phyloP scores from a whole-genome alignment of 2,113 vertebrate genomes.

The Chloropsis hardwickii region DNA sequence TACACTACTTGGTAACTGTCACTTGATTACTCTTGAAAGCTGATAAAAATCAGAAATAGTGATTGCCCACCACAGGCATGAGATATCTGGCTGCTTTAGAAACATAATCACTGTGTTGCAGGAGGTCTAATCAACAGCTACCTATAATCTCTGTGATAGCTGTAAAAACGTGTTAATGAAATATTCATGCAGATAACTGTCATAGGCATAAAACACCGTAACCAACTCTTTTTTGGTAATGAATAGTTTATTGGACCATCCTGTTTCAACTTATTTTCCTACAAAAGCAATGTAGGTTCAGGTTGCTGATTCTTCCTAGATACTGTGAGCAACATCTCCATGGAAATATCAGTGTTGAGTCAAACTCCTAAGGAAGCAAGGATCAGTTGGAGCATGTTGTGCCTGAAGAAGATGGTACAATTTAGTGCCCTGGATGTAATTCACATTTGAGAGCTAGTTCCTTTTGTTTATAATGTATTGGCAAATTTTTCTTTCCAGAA shows the following conservation, averaged over 20 bases:
- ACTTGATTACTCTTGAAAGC: constrained; percentile 53
- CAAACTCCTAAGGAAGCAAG: background rate
- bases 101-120: constrained; percentile 49
- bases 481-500: background rate
- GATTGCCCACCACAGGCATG: constrained; percentile 53
- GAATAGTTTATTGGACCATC: background rate
- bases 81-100: constrained; percentile 11
- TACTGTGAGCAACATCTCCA: background rate
- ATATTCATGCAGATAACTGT: constrained; percentile 47
- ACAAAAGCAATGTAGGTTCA: background rate
- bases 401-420: background rate
- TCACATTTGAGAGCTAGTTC: background rate
- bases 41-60: constrained; percentile 39
- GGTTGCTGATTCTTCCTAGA: background rate
- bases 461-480: background rate
- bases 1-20: background rate
- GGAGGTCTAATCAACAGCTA: constrained; percentile 64
- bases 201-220: background rate
- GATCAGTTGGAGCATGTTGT: background rate
- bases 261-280: background rate
- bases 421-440: background rate
- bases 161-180: constrained; percentile 45
- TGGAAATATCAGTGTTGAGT: background rate
- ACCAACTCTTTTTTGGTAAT: background rate
- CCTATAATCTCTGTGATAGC: constrained; percentile 1